phyloP scores from a whole-genome alignment of 1,140 invertebrate species.

The Aphaenogaster floridana region DNA sequence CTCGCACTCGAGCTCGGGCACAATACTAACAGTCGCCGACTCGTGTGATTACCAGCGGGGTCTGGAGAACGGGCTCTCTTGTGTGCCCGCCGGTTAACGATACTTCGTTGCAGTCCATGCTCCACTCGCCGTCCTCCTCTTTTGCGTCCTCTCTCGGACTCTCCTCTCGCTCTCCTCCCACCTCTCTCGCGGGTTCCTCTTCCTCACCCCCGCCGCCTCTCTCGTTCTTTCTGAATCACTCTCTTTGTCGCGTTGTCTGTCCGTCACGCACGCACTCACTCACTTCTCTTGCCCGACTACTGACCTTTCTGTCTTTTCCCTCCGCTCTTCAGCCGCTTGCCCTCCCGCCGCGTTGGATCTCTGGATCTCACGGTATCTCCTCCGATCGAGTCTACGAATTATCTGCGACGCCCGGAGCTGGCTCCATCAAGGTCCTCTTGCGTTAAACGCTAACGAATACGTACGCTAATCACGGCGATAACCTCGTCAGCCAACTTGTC shows the following conservation, averaged over 20 bases:
- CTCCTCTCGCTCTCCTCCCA: background rate
- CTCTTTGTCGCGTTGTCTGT: constrained; percentile 43
- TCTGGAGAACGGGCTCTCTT: constrained; percentile 71
- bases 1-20: constrained; percentile 63
- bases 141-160: background rate
- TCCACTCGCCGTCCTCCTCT: constrained; percentile 35
- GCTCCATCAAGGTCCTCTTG: constrained; percentile 1
- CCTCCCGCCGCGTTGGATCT: background rate
- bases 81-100: constrained; percentile 69
- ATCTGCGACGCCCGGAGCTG: background rate
- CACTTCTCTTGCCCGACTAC: background rate
- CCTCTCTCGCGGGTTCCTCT: background rate
- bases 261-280: constrained; percentile 12
- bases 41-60: constrained; percentile 59
- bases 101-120: constrained; percentile 60
- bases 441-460: constrained; percentile 6
- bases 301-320: constrained; percentile 30
- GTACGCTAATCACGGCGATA: constrained; percentile 14
- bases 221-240: background rate
- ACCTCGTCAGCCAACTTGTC: constrained; percentile 34
- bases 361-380: background rate
- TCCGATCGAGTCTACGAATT: background rate
- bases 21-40: constrained; percentile 67
- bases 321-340: background rate
- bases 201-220: background rate